Evolutionary conservation across 2,888 invertebrate genomes (phyloP).

Genomic region (Diogma glabrata): DNA sequence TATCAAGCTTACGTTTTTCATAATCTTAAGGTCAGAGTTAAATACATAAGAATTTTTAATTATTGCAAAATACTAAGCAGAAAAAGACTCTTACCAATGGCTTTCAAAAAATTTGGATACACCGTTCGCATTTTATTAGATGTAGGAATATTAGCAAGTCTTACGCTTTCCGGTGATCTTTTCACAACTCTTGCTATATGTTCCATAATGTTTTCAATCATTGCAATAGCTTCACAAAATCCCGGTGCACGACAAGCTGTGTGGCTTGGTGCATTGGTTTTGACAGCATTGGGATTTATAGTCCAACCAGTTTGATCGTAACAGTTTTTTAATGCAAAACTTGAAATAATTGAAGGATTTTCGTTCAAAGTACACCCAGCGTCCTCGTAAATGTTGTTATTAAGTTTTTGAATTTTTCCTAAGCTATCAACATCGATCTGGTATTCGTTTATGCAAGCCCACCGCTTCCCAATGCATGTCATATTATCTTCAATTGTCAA

Average conservation of each 20-base stretch:
- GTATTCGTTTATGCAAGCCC: slow-evolving; percentile 41
- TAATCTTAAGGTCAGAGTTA: slow-evolving; percentile 42
- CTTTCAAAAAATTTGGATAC: too few species aligned
- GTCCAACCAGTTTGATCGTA: slow-evolving; percentile 49
- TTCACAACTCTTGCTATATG: slow-evolving; percentile 44
- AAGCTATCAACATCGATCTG: slow-evolving; percentile 48
- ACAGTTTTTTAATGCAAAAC: slow-evolving; percentile 40
- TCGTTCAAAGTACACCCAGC: slow-evolving; percentile 43
- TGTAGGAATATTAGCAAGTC: slow-evolving; percentile 42
- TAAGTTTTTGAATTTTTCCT: slow-evolving; percentile 54
- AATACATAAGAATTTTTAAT: slow-evolving; percentile 44
- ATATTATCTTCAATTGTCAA: slow-evolving; percentile 52
- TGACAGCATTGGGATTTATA: slow-evolving; percentile 37
- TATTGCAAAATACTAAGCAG: too few species aligned
- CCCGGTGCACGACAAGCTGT: slow-evolving; percentile 45
- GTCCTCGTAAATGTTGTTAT: slow-evolving; percentile 41
- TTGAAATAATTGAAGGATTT: slow-evolving; percentile 31
- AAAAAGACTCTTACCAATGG: too few species aligned
- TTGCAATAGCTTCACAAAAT: slow-evolving; percentile 45
- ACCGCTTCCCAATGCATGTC: slow-evolving; percentile 47
- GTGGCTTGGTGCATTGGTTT: slow-evolving; percentile 50
- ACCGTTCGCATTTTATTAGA: slow-evolving; percentile 37
- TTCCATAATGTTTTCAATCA: slow-evolving; percentile 55
- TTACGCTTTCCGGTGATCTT: slow-evolving; percentile 47
- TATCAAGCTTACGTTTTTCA: slow-evolving; percentile 35